Base-by-base conservation (phyloP, 2,888 invertebrate genomes). In the Ganaspis brasiliensis region DNA sequence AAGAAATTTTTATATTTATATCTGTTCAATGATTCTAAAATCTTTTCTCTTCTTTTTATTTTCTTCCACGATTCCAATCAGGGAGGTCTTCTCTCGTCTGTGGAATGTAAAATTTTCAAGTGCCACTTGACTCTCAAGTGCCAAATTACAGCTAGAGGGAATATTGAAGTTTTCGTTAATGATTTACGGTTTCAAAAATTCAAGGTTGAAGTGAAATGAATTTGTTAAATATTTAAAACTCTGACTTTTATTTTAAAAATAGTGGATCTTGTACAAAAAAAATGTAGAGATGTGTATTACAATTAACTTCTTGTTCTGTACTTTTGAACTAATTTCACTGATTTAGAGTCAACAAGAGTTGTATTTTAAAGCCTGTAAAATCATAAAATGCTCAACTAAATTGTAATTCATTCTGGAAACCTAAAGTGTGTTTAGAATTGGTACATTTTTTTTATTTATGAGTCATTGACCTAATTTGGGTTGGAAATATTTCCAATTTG, bases 61-160 rank as follows among this genome's bases (percentile, higher is more conserved):
- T 56, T 0, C 10, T 24, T 3, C 21, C 6, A 56, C 5, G 5
- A 56, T 4, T 21, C 12, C 3, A 56, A 56, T 56, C 56, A 21
- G 56, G 56, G 56, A 21, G 56, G 56, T 21, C 24, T 14, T n/a
- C 3, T 2, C 37, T 35, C 2, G 37, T 37, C 61, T 61, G 35
- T 35, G 35, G 35, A 61, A 61, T 61, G 35, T 61, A 61, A 61
- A 61, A 21, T 61, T 19, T 37, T 61, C 37, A 61, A 61, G 61
- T 61, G 37, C 19, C 61, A 61, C 61, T 61, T 61, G 52, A 52
- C 19, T 52, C 16, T 52, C 19, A 21, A 61, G 31, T 37, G 35
- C 21, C 21, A 61, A 61, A 37, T 61, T 16, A 61, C 37, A 19
- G 19, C 9, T 16, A 61, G 35, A 37, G 19, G 21, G 37, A 16